Conservation (phyloP, 2,113 vertebrate genomes). For the Octodon degus region DNA sequence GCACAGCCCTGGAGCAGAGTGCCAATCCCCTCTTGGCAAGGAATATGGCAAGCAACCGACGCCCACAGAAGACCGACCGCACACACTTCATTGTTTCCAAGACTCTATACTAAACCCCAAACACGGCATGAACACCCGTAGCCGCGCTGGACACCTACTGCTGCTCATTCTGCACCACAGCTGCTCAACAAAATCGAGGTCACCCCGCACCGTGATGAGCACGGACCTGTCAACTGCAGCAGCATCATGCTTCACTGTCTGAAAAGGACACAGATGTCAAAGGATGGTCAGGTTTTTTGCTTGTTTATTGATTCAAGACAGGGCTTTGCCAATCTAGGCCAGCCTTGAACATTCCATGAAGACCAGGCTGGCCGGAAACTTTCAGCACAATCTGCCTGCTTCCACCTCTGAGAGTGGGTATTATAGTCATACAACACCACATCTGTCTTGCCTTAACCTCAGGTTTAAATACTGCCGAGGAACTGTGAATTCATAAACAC, state of each 20-base stretch:
- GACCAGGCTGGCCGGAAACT: neutral
- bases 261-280: constrained; percentile 49
- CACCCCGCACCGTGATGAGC: constrained; percentile 89
- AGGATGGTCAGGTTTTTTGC: neutral
- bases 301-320: neutral
- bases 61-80: neutral
- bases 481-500: neutral
- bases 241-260: constrained; percentile 85
- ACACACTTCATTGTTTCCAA: neutral
- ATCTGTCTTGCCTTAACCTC: neutral
- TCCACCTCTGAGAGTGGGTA: neutral
- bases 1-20: constrained; percentile 1
- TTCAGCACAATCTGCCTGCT: neutral
- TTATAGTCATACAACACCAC: neutral
- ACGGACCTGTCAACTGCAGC: constrained; percentile 86
- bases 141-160: constrained; percentile 85
- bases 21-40: neutral
- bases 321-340: neutral
- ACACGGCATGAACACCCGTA: neutral
- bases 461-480: constrained; percentile 25
- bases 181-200: constrained; percentile 96
- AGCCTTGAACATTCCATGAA: neutral
- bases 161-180: constrained; percentile 95
- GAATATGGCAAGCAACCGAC: no score
- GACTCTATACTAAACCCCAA: neutral